phyloP scores from a whole-genome alignment of 2,888 invertebrate species.

The Cheilosia scutellata region DNA sequence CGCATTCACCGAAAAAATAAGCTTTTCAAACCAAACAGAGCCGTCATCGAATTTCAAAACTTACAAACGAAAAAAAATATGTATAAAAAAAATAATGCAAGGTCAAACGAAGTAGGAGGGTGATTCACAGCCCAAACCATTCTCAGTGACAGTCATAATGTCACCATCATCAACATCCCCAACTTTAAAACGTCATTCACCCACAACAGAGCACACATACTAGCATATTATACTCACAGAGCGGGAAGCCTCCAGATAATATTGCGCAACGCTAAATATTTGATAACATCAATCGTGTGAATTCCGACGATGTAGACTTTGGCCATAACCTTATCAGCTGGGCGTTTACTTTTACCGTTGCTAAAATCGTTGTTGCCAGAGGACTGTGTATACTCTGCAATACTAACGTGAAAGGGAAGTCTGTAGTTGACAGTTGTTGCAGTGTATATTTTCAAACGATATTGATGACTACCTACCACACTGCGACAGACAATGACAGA shows the following conservation, averaged over 20 bases:
- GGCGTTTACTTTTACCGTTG: not conserved
- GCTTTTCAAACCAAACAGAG: constrained; percentile 14
- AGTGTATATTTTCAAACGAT: not conserved
- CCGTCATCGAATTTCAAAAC: constrained; percentile 27
- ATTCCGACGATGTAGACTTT: constrained; percentile 51
- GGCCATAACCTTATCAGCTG: constrained; percentile 56
- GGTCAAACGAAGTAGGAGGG: constrained; percentile 18
- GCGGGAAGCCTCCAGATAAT: constrained; percentile 80
- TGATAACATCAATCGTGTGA: constrained; percentile 56
- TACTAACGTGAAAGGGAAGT: not conserved
- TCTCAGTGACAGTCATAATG: not conserved
- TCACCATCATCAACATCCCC: not conserved
- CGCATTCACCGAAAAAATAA: constrained; percentile 37
- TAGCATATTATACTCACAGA: constrained; percentile 80
- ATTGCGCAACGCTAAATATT: constrained; percentile 80
- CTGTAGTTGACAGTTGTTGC: not conserved
- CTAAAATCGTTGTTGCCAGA: not conserved
- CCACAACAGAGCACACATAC: not conserved
- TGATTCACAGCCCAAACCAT: constrained; percentile 2
- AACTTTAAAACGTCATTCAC: constrained; percentile 17
- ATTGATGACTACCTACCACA: not conserved
- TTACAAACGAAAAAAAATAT: not conserved
- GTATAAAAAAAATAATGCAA: not conserved
- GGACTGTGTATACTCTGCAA: constrained; percentile 11
- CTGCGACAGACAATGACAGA: not conserved